phyloP scores from a whole-genome alignment of 2,888 invertebrate genomes.

The Aporophyla nigra region DNA sequence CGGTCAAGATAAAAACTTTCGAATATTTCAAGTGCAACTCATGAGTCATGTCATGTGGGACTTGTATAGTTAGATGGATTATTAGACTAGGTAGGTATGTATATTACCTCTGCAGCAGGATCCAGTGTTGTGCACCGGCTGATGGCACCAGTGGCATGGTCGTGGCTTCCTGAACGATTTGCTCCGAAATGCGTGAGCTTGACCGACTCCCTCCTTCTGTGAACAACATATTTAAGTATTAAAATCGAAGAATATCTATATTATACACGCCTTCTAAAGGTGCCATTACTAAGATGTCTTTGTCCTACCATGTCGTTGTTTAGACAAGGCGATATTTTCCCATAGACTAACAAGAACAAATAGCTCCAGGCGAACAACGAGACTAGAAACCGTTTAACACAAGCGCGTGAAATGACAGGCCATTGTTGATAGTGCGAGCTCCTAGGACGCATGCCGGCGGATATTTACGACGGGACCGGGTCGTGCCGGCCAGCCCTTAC shows the following conservation, averaged over 20 bases:
- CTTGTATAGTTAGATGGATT: background rate
- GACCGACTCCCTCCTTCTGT: conserved; percentile 93
- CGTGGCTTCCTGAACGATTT: conserved; percentile 94
- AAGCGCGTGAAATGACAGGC: conserved; percentile 75
- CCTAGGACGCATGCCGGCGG: conserved; percentile 69
- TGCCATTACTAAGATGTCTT: conserved; percentile 37
- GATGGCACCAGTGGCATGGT: conserved; percentile 95
- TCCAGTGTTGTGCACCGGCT: conserved; percentile 94
- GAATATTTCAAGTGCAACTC: conserved; percentile 50
- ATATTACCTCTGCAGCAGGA: conserved; percentile 94
- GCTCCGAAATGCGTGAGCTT: conserved; percentile 94
- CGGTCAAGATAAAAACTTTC: conserved; percentile 62
- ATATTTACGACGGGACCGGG: conserved; percentile 72
- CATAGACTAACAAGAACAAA: conserved; percentile 73
- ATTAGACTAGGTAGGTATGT: background rate
- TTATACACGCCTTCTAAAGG: conserved; percentile 1
- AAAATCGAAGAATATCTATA: conserved; percentile 1
- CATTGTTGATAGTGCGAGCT: conserved; percentile 73
- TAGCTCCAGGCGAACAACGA: conserved; percentile 68
- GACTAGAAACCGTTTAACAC: conserved; percentile 75
- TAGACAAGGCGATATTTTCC: conserved; percentile 64
- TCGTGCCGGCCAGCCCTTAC: conserved; percentile 74
- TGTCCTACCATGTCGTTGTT: conserved; percentile 56
- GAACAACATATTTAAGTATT: conserved; percentile 76
- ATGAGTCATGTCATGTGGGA: conserved; percentile 1